Conservation (phyloP, 2,888 invertebrate species). For the Willowsia nigromaculata region DNA sequence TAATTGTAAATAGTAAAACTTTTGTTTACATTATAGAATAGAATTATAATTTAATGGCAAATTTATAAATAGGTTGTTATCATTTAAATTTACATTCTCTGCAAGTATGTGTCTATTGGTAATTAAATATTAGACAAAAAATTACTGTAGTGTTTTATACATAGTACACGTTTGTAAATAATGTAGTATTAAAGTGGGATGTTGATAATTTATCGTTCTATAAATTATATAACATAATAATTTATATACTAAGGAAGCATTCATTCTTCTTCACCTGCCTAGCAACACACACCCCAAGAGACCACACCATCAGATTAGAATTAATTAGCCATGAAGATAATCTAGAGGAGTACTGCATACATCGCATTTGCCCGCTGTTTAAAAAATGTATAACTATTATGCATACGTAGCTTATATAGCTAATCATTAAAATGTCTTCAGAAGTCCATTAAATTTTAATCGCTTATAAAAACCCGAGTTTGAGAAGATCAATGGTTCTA, state of each 20-base stretch:
- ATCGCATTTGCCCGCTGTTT: no score
- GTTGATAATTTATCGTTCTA: conserved; percentile 4
- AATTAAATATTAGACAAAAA: neutral
- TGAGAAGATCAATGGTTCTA: no score
- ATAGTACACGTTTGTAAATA: neutral
- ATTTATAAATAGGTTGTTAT: no score
- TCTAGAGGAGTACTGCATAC: no score
- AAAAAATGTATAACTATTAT: no score
- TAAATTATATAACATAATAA: neutral
- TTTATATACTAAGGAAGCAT: conserved; percentile 27
- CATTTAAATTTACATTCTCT: neutral
- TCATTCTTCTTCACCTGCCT: conserved; percentile 47
- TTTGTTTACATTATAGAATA: neutral
- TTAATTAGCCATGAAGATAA: no score
- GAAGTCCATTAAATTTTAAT: no score
- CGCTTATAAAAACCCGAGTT: no score
- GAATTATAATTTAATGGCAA: neutral
- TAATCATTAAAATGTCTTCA: no score
- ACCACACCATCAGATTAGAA: neutral
- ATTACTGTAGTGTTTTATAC: neutral
- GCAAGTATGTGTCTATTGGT: neutral
- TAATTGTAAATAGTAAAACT: neutral
- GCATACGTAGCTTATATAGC: no score
- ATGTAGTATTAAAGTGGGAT: neutral
- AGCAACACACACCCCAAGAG: neutral